These are phyloP conservation scores for Cirrhinus mrigala DNA, from an alignment of 2,797 vertebrate species.

Conservation along the genomic window DNA sequence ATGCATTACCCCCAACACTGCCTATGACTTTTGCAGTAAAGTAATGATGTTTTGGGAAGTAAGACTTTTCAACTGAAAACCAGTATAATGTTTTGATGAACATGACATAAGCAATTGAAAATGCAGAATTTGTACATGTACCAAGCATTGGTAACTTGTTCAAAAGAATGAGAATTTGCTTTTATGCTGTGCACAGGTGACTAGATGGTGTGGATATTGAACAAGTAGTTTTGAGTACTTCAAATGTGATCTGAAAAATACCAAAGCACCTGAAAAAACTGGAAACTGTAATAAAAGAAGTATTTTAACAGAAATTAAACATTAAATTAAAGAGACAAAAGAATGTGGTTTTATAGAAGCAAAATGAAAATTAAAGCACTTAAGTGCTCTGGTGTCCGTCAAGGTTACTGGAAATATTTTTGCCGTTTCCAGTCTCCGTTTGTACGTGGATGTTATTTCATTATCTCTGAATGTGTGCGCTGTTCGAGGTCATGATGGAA, in stretches of 20 bases:
- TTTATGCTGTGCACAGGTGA: neutral
- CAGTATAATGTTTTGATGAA: neutral
- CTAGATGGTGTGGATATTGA: neutral
- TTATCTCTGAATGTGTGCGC: neutral
- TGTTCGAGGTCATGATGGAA: slow-evolving; percentile 37
- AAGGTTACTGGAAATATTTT: neutral
- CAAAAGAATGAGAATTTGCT: neutral
- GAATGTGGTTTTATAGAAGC: neutral
- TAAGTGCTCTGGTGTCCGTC: neutral
- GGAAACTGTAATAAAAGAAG: neutral
- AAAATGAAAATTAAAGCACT: neutral
- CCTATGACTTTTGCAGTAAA: no score
- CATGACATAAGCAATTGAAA: neutral
- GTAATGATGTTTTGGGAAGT: no score
- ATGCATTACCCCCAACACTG: no score
- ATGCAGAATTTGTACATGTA: neutral
- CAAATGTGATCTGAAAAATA: neutral
- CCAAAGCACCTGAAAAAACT: neutral
- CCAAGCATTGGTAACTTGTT: neutral
- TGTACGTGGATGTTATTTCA: slow-evolving; percentile 5
- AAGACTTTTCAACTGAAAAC: neutral
- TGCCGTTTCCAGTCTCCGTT: neutral
- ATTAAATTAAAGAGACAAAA: neutral
- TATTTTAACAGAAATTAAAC: neutral
- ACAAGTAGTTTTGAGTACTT: neutral